Conservation (phyloP, 1,140 invertebrate species). For the Plectrocnemia conspersa region DNA sequence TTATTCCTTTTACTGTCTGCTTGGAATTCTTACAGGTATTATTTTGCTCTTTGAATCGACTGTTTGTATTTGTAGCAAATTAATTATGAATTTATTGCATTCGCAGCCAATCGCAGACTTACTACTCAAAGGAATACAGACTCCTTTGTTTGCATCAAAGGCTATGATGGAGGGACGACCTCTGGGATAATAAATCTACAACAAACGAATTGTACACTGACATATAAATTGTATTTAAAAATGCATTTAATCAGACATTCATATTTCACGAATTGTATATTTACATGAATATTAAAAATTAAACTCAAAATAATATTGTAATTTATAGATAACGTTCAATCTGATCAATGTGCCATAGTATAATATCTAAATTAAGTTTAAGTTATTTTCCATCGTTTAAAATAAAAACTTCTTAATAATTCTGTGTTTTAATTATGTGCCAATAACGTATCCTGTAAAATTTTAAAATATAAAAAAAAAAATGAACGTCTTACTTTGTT, state of each 20-base stretch:
- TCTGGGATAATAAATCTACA: slow-evolving; percentile 20
- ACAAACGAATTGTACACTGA: neutral
- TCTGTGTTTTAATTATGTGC: no score
- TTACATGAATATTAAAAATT: neutral
- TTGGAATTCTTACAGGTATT: slow-evolving; percentile 51
- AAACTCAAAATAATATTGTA: no score
- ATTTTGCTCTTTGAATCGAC: neutral
- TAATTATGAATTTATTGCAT: slow-evolving; percentile 38
- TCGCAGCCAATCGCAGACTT: slow-evolving; percentile 64
- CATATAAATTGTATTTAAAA: no score
- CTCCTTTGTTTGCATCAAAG: slow-evolving; percentile 62
- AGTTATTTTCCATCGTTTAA: no score
- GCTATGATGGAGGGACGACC: slow-evolving; percentile 58
- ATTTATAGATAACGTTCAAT: no score
- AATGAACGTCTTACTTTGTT: no score
- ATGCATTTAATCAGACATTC: slow-evolving; percentile 6
- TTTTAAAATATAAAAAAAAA: no score
- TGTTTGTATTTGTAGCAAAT: slow-evolving; percentile 9
- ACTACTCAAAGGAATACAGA: slow-evolving; percentile 62
- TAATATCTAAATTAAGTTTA: no score
- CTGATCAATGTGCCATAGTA: no score
- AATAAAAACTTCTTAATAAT: no score
- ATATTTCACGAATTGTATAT: neutral
- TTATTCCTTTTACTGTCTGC: slow-evolving; percentile 68
- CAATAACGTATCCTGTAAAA: no score